Base-by-base conservation (phyloP, 2,797 vertebrate genomes). In the Salarias fasciatus region DNA sequence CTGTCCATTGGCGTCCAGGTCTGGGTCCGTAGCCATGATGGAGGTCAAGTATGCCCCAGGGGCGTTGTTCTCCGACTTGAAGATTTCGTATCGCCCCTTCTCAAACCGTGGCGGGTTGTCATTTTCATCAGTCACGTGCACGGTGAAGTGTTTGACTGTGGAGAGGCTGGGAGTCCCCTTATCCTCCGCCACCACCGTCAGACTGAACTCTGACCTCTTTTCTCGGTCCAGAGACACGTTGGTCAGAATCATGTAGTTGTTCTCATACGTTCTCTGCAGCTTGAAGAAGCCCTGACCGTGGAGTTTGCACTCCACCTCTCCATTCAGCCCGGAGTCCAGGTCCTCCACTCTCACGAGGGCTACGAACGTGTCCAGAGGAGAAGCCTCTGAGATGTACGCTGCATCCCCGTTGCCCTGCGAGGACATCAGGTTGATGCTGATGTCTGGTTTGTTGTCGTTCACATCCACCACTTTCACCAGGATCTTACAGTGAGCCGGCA, bases 401-500 rank as follows among this genome's bases (percentile, higher is more conserved):
- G 95, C 83, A 35, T 98, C 97, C 43, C 97, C 96, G 13, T 95
- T 97, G 31, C 94, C 96, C 52, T 94, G 91, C 8, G 91, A 65
- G n/a, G 95, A 94, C 96, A 97, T 96, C 54, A 98, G 86, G 38
- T 95, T 98, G 75, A 99, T 92, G 69, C 92, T 96, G 48, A 99
- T 97, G 65, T 98, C 96, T 0, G 97, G 97, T 13, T 95, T 97
- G 74, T 99, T 99, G 85, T 99, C 97, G 28, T 99, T 99, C 11
- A 99, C 94, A 0, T 99, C 97, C 6, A 94, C 94, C 60, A 99
- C 84, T 77, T 96, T 95, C 53, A 99, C 95, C 72, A 96, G 92
- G 84, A 99, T 97, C 88, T 97, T 99, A 89, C 97, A 99, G 69
- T 98, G 96, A 13, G 96, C 96, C 0, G 97, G 97, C 88, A 99